phyloP scores from a whole-genome alignment of 2,797 vertebrate species.

The Propithecus deckenii region DNA sequence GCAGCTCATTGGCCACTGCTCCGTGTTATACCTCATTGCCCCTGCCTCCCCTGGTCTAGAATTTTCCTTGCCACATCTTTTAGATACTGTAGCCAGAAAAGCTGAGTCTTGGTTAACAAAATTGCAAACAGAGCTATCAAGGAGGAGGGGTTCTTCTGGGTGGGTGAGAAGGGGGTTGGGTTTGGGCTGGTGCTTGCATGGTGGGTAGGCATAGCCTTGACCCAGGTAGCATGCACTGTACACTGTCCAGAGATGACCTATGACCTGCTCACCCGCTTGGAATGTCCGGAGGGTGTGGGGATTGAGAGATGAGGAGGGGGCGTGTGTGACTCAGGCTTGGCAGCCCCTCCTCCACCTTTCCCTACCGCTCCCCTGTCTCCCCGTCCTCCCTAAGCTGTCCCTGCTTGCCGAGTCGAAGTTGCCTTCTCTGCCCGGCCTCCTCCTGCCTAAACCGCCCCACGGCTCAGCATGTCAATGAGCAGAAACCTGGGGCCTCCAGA shows the following conservation, averaged over 20 bases:
- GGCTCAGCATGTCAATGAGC: not conserved
- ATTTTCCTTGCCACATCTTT: not conserved
- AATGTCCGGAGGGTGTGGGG: not conserved
- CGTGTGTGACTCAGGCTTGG: not conserved
- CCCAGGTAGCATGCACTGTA: not conserved
- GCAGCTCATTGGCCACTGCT: too few species aligned
- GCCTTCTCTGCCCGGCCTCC: not conserved
- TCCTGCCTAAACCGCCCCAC: too few species aligned
- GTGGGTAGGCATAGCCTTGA: rapidly evolving
- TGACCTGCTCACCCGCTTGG: not conserved
- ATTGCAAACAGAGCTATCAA: not conserved
- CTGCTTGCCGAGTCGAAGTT: too few species aligned
- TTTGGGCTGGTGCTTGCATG: not conserved
- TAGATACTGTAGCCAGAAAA: not conserved
- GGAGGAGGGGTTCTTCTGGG: too few species aligned
- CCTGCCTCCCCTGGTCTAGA: not conserved
- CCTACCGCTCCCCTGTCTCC: constrained; percentile 45
- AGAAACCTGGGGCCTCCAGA: not conserved
- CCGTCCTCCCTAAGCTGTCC: not conserved
- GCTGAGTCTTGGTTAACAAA: not conserved
- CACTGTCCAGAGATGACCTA: not conserved
- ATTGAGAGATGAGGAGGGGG: not conserved
- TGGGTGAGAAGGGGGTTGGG: not conserved
- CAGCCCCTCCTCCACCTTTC: constrained; percentile 60
- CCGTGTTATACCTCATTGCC: rapidly evolving